Evolutionary conservation across 2,888 invertebrate genomes (phyloP).

Genomic region (Himalopsyche tibetana): DNA sequence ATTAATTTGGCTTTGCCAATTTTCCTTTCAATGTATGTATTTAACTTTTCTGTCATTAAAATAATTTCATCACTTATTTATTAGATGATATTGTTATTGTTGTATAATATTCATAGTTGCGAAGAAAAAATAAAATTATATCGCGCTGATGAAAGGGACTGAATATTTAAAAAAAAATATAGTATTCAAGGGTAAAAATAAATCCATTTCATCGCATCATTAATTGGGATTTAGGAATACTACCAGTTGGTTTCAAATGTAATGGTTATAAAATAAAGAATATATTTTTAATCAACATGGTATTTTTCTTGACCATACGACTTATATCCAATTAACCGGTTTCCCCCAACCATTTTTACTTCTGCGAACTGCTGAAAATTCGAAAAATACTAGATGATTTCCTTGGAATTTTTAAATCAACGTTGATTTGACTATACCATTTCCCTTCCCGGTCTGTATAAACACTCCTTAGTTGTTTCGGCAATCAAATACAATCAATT

Average conservation of each 20-base stretch:
- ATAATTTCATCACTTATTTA: slow-evolving; percentile 38
- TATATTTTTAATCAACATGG: slow-evolving; percentile 26
- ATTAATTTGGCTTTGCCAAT: slow-evolving; percentile 35
- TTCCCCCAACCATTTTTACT: no score
- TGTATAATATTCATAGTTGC: slow-evolving; percentile 29
- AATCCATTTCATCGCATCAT: slow-evolving; percentile 11
- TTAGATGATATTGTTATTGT: slow-evolving; percentile 36
- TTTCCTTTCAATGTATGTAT: slow-evolving; percentile 23
- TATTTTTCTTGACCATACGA: neutral
- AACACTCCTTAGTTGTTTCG: no score
- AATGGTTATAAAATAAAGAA: slow-evolving; percentile 43
- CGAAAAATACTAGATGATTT: no score
- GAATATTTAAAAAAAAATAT: slow-evolving; percentile 24
- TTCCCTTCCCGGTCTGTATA: no score
- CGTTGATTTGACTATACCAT: no score
- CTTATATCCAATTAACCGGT: no score
- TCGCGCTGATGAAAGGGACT: slow-evolving; percentile 33
- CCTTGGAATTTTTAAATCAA: no score
- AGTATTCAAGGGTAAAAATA: slow-evolving; percentile 32
- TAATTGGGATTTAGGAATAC: slow-evolving; percentile 7
- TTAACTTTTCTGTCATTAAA: slow-evolving; percentile 10
- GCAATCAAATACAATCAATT: no score
- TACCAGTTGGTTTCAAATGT: slow-evolving; percentile 34
- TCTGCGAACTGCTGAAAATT: no score
- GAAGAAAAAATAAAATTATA: slow-evolving; percentile 1